Base-by-base conservation (phyloP, 2,113 vertebrate species). In the Seriola rivoliana region DNA sequence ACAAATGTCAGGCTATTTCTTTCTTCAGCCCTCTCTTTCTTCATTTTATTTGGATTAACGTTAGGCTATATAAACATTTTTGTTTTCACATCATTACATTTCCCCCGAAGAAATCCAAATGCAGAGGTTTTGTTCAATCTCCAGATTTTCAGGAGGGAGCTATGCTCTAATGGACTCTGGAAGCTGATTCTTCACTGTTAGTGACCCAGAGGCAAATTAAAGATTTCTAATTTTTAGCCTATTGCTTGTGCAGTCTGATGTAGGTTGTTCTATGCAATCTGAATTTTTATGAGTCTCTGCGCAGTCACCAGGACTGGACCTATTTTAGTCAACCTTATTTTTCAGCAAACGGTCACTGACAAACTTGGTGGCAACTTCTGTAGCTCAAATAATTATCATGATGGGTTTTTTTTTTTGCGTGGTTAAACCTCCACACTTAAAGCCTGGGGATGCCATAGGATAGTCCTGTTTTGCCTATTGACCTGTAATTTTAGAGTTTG, bases 41-140 rank as follows among this genome's bases (percentile, higher is more conserved):
- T 5, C 38, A 8, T 38, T 38, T 38, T 38, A 38, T 8, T 6
- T 38, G 38, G 23, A 42, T 75, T 60, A n/a, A 34, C 23, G 14
- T 60, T 52, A 46, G 29, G 29, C 29, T 59, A 2, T 19, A 36
- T 50, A 4, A 16, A 52, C 36, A 57, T 50, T 66, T 54, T 71
- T 64, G 11, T 8, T 65, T 75, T 68, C 25, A 34, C 63, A 48
- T 10, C 46, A 52, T 48, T 69, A 8, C 38, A 60, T 79, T 72
- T 25, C 4, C 19, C 36, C 16, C 29, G 14, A n/a, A 13, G 14
- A 66, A 46, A 57, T 29, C 17, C 48, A 63, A 13, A 76, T 36
- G 2, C 21, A 46, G 40, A 21, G 9, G 4, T 48, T 65, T 64
- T 29, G 10, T 25, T 40, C 6, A 46, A 77, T 76, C 11, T 65